Percentiles rank a stretch among this genome's conserved stretches.
These are phyloP conservation scores for Potamarius usumacintae DNA, from an alignment of 2,113 vertebrate genomes.

Conservation along the genomic window DNA sequence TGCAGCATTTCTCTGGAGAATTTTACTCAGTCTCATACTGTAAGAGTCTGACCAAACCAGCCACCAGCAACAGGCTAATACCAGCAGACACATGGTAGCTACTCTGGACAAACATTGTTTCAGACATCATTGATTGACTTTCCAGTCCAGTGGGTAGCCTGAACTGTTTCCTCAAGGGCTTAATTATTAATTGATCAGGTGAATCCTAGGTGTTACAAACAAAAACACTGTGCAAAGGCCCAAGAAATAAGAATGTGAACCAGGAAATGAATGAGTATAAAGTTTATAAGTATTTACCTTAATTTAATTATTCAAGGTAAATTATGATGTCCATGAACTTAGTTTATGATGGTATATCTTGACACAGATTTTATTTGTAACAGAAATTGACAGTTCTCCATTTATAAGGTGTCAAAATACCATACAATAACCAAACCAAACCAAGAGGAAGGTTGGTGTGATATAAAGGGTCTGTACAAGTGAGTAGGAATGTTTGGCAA, in stretches of 20 bases:
- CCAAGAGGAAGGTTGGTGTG: background rate
- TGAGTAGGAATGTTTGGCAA: background rate
- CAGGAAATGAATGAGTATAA: background rate
- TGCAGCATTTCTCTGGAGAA: slow-evolving; percentile 3
- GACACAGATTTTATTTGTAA: background rate
- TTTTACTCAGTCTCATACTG: slow-evolving; percentile 19
- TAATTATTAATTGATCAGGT: slow-evolving; percentile 21
- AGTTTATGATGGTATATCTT: background rate
- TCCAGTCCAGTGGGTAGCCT: background rate
- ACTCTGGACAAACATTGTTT: background rate
- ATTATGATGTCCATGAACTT: background rate
- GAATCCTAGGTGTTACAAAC: background rate
- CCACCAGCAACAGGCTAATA: slow-evolving; percentile 37
- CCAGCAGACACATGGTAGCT: slow-evolving; percentile 26
- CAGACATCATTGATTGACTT: background rate
- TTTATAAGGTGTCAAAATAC: background rate
- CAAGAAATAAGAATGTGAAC: background rate
- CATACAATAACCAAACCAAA: background rate
- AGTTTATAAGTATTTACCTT: background rate
- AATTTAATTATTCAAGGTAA: background rate
- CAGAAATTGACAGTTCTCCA: background rate
- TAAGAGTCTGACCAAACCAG: slow-evolving; percentile 32
- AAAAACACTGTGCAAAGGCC: background rate
- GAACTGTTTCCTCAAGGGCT: slow-evolving; percentile 15
- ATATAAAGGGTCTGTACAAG: background rate